Base-by-base conservation (phyloP, 2,797 vertebrate species). In the Epinephelus coioides region DNA sequence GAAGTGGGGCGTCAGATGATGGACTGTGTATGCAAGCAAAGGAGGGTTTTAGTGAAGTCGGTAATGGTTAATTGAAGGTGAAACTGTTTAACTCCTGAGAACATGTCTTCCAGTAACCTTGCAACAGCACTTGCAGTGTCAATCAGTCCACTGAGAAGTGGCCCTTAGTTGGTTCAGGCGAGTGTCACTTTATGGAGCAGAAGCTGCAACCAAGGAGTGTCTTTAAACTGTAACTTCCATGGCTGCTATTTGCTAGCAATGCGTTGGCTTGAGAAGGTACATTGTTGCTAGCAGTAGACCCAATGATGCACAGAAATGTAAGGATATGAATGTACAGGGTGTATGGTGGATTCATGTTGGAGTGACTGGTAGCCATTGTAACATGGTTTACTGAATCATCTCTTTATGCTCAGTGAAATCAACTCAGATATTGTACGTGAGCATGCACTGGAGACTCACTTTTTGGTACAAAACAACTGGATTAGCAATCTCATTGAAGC, bases 41-140 rank as follows among this genome's bases (percentile, higher is more conserved):
- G 23, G 50, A 83, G 27, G 84, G 78, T 77, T 82, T 81, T 68
- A 30, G 84, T 81, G 9, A 91, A 89, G 91, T 93, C 15, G 63
- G 1, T 43, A 82, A 83, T 62, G 73, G 87, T 69, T 65, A 66
- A 81, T 47, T 21, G 82, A 89, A 87, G 57, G 81, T 87, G 73
- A 84, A 34, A 82, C 60, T 57, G 14, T 81, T 70, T 73, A 46
- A 14, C 62, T 74, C 66, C 80, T 69, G 21, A 86, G 46, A 84
- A 77, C 25, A 84, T 60, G 90, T 94, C 92, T 94, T 93, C 92
- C 93, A 89, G 74, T 34, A 87, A 73, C 34, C 40, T 77, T 83
- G 70, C 57, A 79, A 72, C 61, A 67, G 73, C 55, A 81, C 69
- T 81, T 85, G 78, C 82, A 55, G 56, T 78, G 54, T 89, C 84